Base-by-base conservation (phyloP, 1,140 invertebrate species). In the Neodiprion virginianus region DNA sequence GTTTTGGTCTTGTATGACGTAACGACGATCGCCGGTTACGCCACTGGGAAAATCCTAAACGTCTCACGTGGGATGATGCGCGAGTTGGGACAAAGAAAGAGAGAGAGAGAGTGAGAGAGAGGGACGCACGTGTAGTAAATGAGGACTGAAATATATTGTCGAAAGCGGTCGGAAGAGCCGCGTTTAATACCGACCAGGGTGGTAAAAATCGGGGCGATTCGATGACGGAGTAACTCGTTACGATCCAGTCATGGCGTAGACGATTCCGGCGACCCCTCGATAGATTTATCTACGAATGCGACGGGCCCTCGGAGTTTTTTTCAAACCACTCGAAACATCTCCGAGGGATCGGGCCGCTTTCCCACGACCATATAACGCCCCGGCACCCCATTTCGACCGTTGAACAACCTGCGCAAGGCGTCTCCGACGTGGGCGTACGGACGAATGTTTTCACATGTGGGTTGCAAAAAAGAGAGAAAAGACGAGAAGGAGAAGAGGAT, bases 371-470 rank as follows among this genome's bases (percentile, higher is more conserved):
- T 73, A 70, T 77, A 73, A 75, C 76, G 78, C 78, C 74, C 73
- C 49, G 53, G 76, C 53, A 61, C 53, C 53, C 53, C n/a, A 61
- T 17, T 61, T 49, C 71, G 78, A 77, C 77, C 80, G 81, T 82
- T 83, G 73, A 68, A 76, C 68, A 75, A 81, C 74, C 78, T 74
- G 74, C 68, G 70, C 53, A 61, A 61, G 53, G 8, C 53, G 11
- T 5, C n/a, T 12, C 53, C 53, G 53, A 17, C 8, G 53, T 12
- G 48, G 72, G 72, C 74, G 73, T 79, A 82, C 68, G 82, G 81
- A 80, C 80, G 82, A 48, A 75, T 78, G 76, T 78, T 80, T 81
- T 78, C 81, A 83, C 82, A 83, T 82, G 75, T 83, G 82, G 81
- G 70, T 81, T 71, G 75, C 80, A 75, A 81, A 83, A 83, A 82